A percentile compares a stretch with the other conserved stretches of the same genome.
Conservation (phyloP, 2,888 invertebrate genomes). For the Tryphoninae sp. region DNA sequence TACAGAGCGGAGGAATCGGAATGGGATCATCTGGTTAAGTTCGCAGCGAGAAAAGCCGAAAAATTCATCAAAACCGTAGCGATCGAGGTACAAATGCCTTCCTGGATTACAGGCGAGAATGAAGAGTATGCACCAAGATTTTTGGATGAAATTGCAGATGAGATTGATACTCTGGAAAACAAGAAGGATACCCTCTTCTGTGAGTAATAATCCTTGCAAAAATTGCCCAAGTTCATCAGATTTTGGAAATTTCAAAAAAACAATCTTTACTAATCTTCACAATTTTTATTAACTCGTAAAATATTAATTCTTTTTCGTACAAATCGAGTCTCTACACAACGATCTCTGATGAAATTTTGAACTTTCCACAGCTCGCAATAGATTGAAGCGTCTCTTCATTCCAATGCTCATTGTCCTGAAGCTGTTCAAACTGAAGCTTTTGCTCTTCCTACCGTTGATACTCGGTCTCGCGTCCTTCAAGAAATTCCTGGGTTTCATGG, state of each 20-base stretch:
- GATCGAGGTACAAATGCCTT: slow-evolving; percentile 87
- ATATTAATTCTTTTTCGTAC: background rate
- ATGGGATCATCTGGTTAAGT: slow-evolving; percentile 92
- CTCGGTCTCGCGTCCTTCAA: slow-evolving; percentile 92
- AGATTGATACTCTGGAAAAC: slow-evolving; percentile 91
- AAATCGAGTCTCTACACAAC: background rate
- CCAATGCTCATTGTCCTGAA: slow-evolving; percentile 91
- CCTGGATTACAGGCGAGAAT: slow-evolving; percentile 80
- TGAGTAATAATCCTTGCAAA: slow-evolving; percentile 82
- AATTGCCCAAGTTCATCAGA: background rate
- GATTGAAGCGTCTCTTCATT: slow-evolving; percentile 91
- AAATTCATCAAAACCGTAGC: slow-evolving; percentile 91
- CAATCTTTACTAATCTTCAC: background rate
- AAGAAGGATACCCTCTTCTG: slow-evolving; percentile 91
- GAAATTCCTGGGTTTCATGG: slow-evolving; percentile 91
- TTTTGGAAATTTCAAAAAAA: too few species aligned
- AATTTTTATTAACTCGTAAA: background rate
- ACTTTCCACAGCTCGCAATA: slow-evolving; percentile 86
- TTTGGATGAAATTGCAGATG: slow-evolving; percentile 91
- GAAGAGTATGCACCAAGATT: slow-evolving; percentile 92
- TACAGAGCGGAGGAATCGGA: slow-evolving; percentile 87
- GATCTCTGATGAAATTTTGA: background rate
- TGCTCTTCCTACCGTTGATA: slow-evolving; percentile 91
- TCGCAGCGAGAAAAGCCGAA: slow-evolving; percentile 88
- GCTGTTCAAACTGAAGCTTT: slow-evolving; percentile 91